A percentile compares a stretch with the other conserved stretches of the same genome.
phyloP scores from a whole-genome alignment of 2,888 invertebrate genomes.

The Azorinus chamasolen region DNA sequence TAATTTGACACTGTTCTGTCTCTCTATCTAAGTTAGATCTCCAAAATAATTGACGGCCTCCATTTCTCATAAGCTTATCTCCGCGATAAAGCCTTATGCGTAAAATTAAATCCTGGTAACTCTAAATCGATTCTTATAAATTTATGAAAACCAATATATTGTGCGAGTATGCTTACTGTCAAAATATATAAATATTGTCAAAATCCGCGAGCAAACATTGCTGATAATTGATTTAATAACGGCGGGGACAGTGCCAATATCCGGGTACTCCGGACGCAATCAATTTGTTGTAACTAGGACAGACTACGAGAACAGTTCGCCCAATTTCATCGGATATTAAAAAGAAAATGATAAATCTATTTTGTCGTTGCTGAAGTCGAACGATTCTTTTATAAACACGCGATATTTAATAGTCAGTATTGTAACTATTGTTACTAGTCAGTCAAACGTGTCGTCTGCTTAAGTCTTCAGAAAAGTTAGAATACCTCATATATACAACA shows the following conservation, averaged over 20 bases:
- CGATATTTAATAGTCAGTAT: not conserved
- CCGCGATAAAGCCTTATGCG: slow-evolving; percentile 35
- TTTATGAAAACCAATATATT: slow-evolving; percentile 61
- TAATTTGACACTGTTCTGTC: too few species aligned
- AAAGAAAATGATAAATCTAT: slow-evolving; percentile 61
- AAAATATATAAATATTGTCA: slow-evolving; percentile 66
- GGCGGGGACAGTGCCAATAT: slow-evolving; percentile 27
- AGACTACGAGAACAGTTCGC: slow-evolving; percentile 37
- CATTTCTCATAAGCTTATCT: slow-evolving; percentile 41
- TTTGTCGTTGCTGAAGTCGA: slow-evolving; percentile 1
- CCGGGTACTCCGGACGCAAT: slow-evolving; percentile 40
- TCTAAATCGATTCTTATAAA: slow-evolving; percentile 60
- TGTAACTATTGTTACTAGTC: too few species aligned
- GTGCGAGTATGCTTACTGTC: slow-evolving; percentile 41
- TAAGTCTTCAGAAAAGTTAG: too few species aligned
- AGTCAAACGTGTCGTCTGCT: too few species aligned
- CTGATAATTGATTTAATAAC: slow-evolving; percentile 69
- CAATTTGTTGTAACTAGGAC: slow-evolving; percentile 60
- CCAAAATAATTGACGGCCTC: too few species aligned
- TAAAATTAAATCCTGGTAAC: slow-evolving; percentile 48
- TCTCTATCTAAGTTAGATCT: too few species aligned
- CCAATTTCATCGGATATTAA: slow-evolving; percentile 55
- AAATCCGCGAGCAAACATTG: slow-evolving; percentile 60
- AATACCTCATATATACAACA: too few species aligned
- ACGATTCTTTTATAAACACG: slow-evolving; percentile 39